phyloP scores from a whole-genome alignment of 2,797 vertebrate genomes.

The Sarcophilus harrisii region DNA sequence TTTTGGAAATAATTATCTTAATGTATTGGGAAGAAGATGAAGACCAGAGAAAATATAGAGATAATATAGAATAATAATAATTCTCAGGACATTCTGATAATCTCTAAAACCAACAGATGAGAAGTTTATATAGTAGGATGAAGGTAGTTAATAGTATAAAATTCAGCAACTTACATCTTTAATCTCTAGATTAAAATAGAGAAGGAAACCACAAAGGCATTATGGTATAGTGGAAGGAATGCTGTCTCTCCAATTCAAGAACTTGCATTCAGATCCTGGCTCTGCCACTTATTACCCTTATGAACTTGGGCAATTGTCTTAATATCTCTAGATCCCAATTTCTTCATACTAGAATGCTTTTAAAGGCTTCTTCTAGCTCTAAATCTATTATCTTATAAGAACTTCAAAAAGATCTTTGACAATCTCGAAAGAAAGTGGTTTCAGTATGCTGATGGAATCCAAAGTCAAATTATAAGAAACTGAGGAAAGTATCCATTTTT shows the following conservation, averaged over 20 bases:
- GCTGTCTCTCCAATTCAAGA: background rate
- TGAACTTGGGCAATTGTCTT: background rate
- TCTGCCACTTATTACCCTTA: background rate
- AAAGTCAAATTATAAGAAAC: background rate
- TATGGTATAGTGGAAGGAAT: background rate
- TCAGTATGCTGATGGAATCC: background rate
- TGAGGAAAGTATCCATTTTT: background rate
- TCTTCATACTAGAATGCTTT: background rate
- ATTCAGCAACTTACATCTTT: background rate
- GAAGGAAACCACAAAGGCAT: background rate
- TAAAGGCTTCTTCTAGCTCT: background rate
- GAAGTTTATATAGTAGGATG: background rate
- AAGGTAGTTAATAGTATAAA: background rate
- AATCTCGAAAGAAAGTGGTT: background rate
- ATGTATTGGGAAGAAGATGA: background rate
- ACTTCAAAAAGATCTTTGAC: background rate
- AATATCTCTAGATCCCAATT: background rate
- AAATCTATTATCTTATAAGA: background rate
- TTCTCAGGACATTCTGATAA: background rate
- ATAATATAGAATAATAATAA: no score
- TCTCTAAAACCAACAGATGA: background rate
- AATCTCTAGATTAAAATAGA: background rate
- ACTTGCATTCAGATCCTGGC: background rate
- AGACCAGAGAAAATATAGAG: background rate
- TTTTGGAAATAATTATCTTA: background rate